Conservation (phyloP, 2,113 vertebrate genomes). For the Mormyrus iriodes region DNA sequence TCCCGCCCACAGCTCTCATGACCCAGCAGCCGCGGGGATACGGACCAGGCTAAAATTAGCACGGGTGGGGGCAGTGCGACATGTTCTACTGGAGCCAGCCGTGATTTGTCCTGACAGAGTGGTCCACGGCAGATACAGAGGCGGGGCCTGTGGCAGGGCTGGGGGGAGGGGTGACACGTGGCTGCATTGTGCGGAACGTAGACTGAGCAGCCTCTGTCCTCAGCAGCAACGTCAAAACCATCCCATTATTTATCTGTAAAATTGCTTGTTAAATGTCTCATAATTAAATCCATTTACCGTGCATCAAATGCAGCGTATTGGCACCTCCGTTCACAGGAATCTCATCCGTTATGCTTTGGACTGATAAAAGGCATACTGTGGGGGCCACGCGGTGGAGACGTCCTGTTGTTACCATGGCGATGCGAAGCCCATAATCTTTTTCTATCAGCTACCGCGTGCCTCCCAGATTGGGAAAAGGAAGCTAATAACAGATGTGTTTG, state of each 20-base stretch:
- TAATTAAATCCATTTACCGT: not conserved
- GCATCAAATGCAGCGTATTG: not conserved
- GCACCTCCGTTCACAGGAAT: not conserved
- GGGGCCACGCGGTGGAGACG: not conserved
- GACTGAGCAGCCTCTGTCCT: not conserved
- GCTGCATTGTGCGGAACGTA: not conserved
- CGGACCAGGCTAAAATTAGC: constrained; percentile 6
- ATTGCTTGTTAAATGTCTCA: not conserved
- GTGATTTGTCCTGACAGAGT: constrained; percentile 8
- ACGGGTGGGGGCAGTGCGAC: not conserved
- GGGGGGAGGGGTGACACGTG: not conserved
- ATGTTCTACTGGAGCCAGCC: not conserved
- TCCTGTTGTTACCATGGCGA: constrained; percentile 17
- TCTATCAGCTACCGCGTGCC: not conserved
- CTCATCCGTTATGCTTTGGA: not conserved
- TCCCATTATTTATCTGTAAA: not conserved
- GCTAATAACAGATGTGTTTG: constrained; percentile 24
- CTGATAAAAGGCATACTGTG: not conserved
- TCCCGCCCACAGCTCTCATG: not conserved
- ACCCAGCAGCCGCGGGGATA: not conserved
- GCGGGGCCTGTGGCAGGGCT: not conserved
- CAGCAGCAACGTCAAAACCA: not conserved
- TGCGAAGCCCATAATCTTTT: constrained; percentile 6
- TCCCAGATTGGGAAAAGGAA: not conserved
- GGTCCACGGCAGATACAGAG: not conserved